Percentiles rank a stretch among this genome's conserved stretches.
Evolutionary conservation across 1,140 invertebrate species (phyloP).

Genomic region (Ephestia elutella): DNA sequence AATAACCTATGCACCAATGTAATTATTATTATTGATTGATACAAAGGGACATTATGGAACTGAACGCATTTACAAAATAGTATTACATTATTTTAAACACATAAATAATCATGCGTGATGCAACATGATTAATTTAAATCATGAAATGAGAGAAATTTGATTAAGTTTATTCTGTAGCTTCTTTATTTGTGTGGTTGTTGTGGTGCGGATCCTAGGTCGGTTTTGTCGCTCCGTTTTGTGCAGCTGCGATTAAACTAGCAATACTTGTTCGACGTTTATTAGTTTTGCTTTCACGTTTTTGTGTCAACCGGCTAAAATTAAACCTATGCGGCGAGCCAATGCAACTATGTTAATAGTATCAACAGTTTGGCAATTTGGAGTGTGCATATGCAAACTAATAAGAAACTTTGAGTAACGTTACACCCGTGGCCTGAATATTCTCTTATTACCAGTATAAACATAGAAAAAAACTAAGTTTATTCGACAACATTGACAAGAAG

Average conservation of each 20-base stretch:
- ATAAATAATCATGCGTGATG: too few relatives aligned
- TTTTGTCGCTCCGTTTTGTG: conserved; percentile 64
- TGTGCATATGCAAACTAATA: neutral
- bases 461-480: too few relatives aligned
- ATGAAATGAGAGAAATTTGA: too few relatives aligned
- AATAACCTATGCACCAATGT: too few relatives aligned
- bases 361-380: neutral
- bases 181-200: conserved; percentile 40
- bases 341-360: conserved; percentile 2
- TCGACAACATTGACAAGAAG: too few relatives aligned
- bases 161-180: neutral
- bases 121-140: too few relatives aligned
- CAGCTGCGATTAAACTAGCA: conserved; percentile 67
- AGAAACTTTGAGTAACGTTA: neutral
- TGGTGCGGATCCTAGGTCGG: conserved; percentile 59
- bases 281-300: conserved; percentile 50
- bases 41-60: too few relatives aligned
- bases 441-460: too few relatives aligned
- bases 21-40: too few relatives aligned
- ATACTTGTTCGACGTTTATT: conserved; percentile 65
- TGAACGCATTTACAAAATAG: too few relatives aligned
- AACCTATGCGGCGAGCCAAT: neutral
- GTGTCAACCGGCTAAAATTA: conserved; percentile 10
- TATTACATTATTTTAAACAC: too few relatives aligned
- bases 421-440: too few relatives aligned